phyloP scores from a whole-genome alignment of 92 coral and sea anemone genomes.

The Parazoanthus atlanticus region DNA sequence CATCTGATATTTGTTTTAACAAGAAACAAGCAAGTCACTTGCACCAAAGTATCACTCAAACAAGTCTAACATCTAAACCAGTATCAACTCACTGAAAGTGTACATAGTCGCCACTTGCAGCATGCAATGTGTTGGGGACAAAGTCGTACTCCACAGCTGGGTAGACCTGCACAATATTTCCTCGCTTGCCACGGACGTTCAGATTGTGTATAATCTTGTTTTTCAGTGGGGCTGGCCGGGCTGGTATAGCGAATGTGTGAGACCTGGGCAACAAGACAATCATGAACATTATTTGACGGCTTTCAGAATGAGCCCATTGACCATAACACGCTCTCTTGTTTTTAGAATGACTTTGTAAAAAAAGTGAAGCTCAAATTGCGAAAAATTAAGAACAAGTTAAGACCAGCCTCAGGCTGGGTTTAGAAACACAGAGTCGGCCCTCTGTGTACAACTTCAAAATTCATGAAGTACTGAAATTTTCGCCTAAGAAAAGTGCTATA shows the following conservation, averaged over 20 bases:
- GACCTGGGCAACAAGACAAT: constrained; percentile 32
- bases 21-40: too few species aligned
- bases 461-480: too few species aligned
- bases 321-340: too few species aligned
- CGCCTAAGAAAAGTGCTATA: too few species aligned
- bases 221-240: constrained; percentile 34
- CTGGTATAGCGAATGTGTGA: constrained; percentile 37
- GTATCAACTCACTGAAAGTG: constrained; percentile 66
- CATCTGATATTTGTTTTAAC: too few species aligned
- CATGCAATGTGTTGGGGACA: constrained; percentile 39
- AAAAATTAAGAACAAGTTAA: not conserved
- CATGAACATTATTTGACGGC: too few species aligned
- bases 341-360: too few species aligned
- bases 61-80: not conserved
- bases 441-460: too few species aligned
- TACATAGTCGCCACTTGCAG: constrained; percentile 34
- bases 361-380: not conserved
- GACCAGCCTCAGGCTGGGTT: too few species aligned
- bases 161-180: constrained; percentile 54
- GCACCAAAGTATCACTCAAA: too few species aligned
- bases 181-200: constrained; percentile 59
- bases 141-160: constrained; percentile 60
- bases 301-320: too few species aligned
- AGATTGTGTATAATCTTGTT: constrained; percentile 38
- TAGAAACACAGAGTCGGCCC: too few species aligned